These are phyloP conservation scores for Erythrolamprus reginae DNA, from an alignment of 2,113 vertebrate species.

Conservation along the genomic window DNA sequence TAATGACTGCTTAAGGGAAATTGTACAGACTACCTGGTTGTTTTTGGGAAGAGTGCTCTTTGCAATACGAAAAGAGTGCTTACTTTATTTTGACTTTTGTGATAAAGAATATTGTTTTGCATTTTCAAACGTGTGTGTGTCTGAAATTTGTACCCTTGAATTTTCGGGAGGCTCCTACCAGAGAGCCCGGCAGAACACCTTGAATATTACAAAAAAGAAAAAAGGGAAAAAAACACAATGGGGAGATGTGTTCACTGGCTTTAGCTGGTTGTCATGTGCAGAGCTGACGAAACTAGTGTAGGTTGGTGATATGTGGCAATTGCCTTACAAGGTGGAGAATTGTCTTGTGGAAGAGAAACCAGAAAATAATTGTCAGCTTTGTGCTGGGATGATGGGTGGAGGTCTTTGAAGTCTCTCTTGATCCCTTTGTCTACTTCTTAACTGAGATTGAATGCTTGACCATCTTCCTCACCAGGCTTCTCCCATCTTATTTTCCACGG, in stretches of 20 bases:
- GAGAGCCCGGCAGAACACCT: no score
- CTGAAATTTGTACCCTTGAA: no score
- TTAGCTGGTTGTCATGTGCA: not conserved
- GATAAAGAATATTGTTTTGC: no score
- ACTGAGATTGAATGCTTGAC: not conserved
- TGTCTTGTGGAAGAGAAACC: not conserved
- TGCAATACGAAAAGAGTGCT: no score
- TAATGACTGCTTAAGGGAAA: no score
- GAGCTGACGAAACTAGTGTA: not conserved
- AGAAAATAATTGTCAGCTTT: not conserved
- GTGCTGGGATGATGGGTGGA: not conserved
- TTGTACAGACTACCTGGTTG: no score
- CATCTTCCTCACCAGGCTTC: not conserved
- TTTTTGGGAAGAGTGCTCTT: no score
- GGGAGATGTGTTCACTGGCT: not conserved
- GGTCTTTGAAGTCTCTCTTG: not conserved
- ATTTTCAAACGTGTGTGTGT: no score
- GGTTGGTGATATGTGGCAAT: not conserved
- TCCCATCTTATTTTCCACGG: not conserved
- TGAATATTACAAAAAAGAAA: not conserved
- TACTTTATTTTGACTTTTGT: no score
- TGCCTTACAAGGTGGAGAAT: not conserved
- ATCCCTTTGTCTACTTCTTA: not conserved
- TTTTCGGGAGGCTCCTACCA: no score
- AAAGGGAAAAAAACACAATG: not conserved